Evolutionary conservation across 2,113 vertebrate species (phyloP).

Genomic region (Pluvialis apricaria): DNA sequence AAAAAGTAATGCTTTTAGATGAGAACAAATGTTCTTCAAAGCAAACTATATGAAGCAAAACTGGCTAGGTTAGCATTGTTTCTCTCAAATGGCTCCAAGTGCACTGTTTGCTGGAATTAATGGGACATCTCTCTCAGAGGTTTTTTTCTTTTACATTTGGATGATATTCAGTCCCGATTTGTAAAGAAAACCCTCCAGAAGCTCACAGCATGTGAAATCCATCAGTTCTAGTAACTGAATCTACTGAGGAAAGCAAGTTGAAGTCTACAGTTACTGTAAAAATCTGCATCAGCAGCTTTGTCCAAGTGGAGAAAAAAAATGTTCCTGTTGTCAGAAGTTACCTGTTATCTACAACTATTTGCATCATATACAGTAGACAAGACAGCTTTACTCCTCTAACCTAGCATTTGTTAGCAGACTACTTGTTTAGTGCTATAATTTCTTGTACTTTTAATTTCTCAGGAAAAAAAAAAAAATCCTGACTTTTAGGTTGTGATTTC

Average conservation of each 20-base stretch:
- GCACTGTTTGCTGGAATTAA: not conserved
- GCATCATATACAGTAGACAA: not conserved
- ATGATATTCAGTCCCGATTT: not conserved
- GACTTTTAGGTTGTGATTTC: not conserved
- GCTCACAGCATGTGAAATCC: not conserved
- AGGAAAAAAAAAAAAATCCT: not conserved
- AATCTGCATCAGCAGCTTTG: not conserved
- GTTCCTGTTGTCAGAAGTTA: not conserved
- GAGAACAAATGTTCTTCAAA: not conserved
- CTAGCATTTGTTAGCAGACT: not conserved
- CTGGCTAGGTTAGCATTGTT: not conserved
- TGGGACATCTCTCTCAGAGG: not conserved
- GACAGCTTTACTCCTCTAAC: not conserved
- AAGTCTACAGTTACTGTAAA: not conserved
- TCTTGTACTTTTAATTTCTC: not conserved
- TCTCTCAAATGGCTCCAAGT: not conserved
- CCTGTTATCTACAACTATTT: not conserved
- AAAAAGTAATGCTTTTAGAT: not conserved
- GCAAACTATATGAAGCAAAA: not conserved
- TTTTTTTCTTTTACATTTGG: not conserved
- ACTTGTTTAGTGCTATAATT: not conserved
- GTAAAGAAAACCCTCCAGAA: constrained; percentile 2
- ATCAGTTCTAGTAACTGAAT: not conserved
- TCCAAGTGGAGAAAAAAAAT: not conserved
- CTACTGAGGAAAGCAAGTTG: not conserved